These are phyloP conservation scores for Neodiprion pinetum DNA, from an alignment of 1,140 invertebrate species.

Conservation along the genomic window DNA sequence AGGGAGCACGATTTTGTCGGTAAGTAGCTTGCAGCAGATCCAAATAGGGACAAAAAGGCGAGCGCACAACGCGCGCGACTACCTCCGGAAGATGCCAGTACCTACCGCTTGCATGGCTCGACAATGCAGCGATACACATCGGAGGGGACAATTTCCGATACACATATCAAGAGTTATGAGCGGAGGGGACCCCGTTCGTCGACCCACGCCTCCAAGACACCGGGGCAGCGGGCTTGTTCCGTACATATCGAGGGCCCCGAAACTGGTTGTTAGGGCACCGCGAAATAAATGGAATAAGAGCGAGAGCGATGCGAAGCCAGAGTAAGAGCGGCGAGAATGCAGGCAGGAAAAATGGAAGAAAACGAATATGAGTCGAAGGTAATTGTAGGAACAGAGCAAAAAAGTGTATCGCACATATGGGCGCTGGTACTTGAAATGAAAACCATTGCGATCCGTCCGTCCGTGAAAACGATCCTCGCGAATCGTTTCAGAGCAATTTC, in stretches of 20 bases:
- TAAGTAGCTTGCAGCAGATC: too few relatives aligned
- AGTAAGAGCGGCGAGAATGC: not conserved
- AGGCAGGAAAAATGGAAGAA: not conserved
- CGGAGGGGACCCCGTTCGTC: slow-evolving; percentile 45
- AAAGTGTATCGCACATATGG: too few relatives aligned
- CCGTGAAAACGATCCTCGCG: too few relatives aligned
- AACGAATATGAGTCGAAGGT: not conserved
- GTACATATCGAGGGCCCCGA: slow-evolving; percentile 29
- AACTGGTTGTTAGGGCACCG: slow-evolving; percentile 47
- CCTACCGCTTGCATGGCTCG: not conserved
- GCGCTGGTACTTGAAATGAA: too few relatives aligned
- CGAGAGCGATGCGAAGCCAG: not conserved
- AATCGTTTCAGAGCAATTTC: too few relatives aligned
- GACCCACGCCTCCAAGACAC: slow-evolving; percentile 43
- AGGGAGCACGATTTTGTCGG: too few relatives aligned
- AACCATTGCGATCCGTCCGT: too few relatives aligned
- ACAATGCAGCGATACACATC: not conserved
- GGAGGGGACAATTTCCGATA: slow-evolving; percentile 37
- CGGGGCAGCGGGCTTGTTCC: slow-evolving; percentile 28
- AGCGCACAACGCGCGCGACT: too few relatives aligned
- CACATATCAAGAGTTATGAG: slow-evolving; percentile 52
- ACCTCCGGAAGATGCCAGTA: too few relatives aligned
- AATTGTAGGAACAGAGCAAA: too few relatives aligned
- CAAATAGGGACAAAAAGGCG: too few relatives aligned
- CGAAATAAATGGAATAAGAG: slow-evolving; percentile 37